A percentile compares a stretch with the other conserved stretches of the same genome.
These are phyloP conservation scores for Cyclura pinguis DNA, from an alignment of 2,797 vertebrate species.

Conservation along the genomic window DNA sequence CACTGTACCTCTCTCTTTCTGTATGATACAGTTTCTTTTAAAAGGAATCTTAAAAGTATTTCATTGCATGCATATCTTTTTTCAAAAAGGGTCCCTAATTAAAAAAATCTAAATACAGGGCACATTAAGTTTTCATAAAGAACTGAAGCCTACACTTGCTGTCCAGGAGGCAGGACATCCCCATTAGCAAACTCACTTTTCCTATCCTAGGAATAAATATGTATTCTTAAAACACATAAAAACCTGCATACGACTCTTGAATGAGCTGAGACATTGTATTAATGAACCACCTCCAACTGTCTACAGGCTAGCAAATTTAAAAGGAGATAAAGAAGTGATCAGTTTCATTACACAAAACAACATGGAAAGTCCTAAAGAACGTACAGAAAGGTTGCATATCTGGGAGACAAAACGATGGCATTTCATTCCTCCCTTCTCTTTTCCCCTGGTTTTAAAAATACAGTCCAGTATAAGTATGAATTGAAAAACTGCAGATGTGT, in stretches of 20 bases:
- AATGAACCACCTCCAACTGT: constrained; percentile 62
- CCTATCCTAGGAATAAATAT: constrained; percentile 48
- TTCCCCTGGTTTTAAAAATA: constrained; percentile 24
- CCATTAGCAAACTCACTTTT: constrained; percentile 67
- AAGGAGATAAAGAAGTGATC: constrained; percentile 59
- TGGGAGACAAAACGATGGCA: constrained; percentile 52
- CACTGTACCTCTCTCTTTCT: constrained; percentile 36
- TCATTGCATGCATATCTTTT: constrained; percentile 66
- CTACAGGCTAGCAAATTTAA: constrained; percentile 70
- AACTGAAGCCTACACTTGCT: constrained; percentile 58
- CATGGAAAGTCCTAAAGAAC: constrained; percentile 12
- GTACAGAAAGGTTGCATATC: neutral
- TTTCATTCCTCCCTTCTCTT: constrained; percentile 49
- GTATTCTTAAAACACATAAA: constrained; percentile 34
- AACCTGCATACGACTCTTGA: constrained; percentile 54
- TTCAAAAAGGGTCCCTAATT: constrained; percentile 62
- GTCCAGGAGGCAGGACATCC: constrained; percentile 64
- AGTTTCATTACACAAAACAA: constrained; percentile 62
- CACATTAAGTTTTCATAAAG: constrained; percentile 62
- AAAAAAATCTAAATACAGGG: constrained; percentile 71
- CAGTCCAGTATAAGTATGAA: constrained; percentile 70
- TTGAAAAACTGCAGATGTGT: constrained; percentile 60
- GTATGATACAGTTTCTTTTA: constrained; percentile 57
- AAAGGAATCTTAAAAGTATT: constrained; percentile 66
- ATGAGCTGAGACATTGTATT: constrained; percentile 74